Conservation (phyloP, 2,888 invertebrate species). For the Oligia strigilis region DNA sequence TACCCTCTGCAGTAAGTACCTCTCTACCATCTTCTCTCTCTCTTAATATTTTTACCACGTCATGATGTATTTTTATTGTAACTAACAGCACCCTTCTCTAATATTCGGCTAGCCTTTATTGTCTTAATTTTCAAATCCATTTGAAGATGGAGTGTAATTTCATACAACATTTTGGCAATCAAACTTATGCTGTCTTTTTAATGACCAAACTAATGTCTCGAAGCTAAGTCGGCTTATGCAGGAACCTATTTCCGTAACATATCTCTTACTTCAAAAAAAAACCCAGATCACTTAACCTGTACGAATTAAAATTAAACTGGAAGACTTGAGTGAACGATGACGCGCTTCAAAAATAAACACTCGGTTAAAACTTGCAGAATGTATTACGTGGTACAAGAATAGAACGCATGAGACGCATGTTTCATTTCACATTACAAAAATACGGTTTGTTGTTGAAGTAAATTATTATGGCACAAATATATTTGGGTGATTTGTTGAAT, state of each 20-base stretch:
- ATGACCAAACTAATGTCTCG: neutral
- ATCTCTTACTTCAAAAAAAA: constrained; percentile 21
- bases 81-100: neutral
- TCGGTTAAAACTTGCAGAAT: constrained; percentile 56
- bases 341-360: constrained; percentile 51
- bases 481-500: constrained; percentile 29
- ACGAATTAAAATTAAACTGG: constrained; percentile 43
- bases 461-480: constrained; percentile 44
- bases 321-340: constrained; percentile 43
- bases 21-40: neutral
- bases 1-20: neutral
- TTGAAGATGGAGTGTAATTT: too few species aligned
- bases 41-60: neutral
- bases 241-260: constrained; percentile 7
- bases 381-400: constrained; percentile 48
- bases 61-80: neutral
- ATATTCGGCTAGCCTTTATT: neutral
- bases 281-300: constrained; percentile 48
- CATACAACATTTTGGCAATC: neutral
- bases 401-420: constrained; percentile 51
- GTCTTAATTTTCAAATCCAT: neutral
- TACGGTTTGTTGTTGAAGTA: constrained; percentile 61
- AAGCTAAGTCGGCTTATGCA: neutral
- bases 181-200: neutral
- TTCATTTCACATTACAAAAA: constrained; percentile 51